Conservation (phyloP, 2,113 vertebrate species). For the Ophiodon elongatus region DNA sequence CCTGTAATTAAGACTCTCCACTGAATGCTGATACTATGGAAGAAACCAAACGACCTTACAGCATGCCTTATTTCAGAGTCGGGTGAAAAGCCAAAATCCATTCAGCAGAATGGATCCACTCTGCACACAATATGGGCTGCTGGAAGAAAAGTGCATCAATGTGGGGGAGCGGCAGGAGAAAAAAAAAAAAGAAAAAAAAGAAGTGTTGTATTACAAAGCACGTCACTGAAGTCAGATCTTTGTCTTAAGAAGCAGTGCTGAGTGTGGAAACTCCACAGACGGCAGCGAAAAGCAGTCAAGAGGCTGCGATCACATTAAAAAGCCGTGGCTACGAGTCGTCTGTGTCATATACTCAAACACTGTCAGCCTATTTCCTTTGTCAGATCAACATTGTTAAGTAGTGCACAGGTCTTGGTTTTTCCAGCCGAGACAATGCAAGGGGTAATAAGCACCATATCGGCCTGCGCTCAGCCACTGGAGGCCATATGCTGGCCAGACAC, state of each 20-base stretch:
- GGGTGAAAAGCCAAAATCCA: conserved; percentile 77
- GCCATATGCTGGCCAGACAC: conserved; percentile 80
- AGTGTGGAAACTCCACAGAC: conserved; percentile 48
- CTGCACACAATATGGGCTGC: conserved; percentile 54
- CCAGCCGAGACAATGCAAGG: conserved; percentile 58
- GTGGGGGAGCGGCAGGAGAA: conserved; percentile 56
- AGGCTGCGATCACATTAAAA: conserved; percentile 21
- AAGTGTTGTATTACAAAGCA: conserved; percentile 66
- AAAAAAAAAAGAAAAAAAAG: conserved; percentile 60
- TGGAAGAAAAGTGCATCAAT: conserved; percentile 64
- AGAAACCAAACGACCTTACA: conserved; percentile 84
- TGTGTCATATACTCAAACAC: conserved; percentile 13
- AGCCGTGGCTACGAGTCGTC: not conserved
- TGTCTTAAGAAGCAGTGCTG: conserved; percentile 40
- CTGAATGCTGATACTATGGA: conserved; percentile 84
- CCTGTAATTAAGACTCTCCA: conserved; percentile 85
- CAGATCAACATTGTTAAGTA: conserved; percentile 15
- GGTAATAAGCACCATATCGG: conserved; percentile 58
- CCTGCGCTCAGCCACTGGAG: conserved; percentile 59
- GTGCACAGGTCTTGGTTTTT: conserved; percentile 32
- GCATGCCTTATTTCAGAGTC: conserved; percentile 77
- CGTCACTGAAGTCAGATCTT: conserved; percentile 54
- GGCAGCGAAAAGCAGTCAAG: conserved; percentile 22
- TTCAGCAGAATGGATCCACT: conserved; percentile 76
- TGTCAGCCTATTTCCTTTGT: not conserved